Base-by-base conservation (phyloP, 2,888 invertebrate species). In the Thyatira batis region DNA sequence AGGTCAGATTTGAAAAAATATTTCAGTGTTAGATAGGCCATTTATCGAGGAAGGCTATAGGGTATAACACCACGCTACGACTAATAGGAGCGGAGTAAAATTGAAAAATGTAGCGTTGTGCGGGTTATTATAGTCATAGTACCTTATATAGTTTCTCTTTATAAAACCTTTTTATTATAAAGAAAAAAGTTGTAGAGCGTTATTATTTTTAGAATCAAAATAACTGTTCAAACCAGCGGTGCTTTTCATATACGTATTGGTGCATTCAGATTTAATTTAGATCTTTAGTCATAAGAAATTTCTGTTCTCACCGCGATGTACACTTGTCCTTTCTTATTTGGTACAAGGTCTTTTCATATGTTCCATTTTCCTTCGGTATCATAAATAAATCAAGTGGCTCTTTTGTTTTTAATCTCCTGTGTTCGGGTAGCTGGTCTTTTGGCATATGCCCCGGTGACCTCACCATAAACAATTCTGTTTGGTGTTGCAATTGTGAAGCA, bases 281-380 rank as follows among this genome's bases (percentile, higher is more conserved):
- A 39, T 48, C 11, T 48, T 48, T 17, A 10, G 17, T 48, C 48
- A 48, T 48, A 48, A 48, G 39, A 39, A 39, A 39, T 39, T 39
- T 39, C 33, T 17, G 30, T 27, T 46, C 25, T 25, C 46, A 25
- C 46, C 9, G 45, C 20, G n/a, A n/a, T 6, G 2, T 9, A 45
- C 45, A 21, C 23, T 25, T 17, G 27, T 48, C 48, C 48, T 48
- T 48, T 48, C 27, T 48, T 13, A 25, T 28, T 21, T 48, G 28
- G 27, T 20, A 20, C 48, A 48, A 48, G 48, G 48, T 48, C 48
- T 28, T 46, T 46, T 20, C 8, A 46, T n/a, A 20, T 25, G 48
- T 28, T 48, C 48, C 28, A 28, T 27, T 27, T 48, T 27, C 13
- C 48, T 27, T 20, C 48, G 13, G 13, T 17, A 17, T 2, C 27